Percentiles rank a stretch among this genome's conserved stretches.
These are phyloP conservation scores for Edolisoma coerulescens DNA, from an alignment of 2,113 vertebrate species.

Conservation along the genomic window DNA sequence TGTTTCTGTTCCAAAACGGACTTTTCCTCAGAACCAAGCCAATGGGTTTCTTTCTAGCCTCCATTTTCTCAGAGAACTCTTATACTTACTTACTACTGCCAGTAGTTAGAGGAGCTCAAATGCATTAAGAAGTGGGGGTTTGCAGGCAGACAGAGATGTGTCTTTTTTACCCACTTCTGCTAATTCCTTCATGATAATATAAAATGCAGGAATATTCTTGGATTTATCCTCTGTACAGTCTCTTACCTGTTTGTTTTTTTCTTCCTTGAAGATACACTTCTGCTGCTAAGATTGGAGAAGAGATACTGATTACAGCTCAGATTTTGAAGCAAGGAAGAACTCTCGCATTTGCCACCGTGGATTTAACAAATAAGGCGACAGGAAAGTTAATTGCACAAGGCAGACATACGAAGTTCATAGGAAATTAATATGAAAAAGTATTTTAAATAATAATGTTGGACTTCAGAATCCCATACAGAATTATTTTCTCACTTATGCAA, in stretches of 20 bases:
- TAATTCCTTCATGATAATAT: neutral
- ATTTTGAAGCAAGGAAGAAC: conserved; percentile 89
- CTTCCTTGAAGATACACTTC: conserved; percentile 85
- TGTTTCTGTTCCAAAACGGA: neutral
- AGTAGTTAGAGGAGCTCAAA: neutral
- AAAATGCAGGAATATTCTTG: neutral
- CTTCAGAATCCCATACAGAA: neutral
- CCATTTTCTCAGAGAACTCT: neutral
- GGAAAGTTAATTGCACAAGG: conserved; percentile 94
- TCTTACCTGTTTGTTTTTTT: conserved; percentile 23
- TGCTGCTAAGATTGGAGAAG: conserved; percentile 91
- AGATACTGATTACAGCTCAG: conserved; percentile 89
- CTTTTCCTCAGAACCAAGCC: neutral
- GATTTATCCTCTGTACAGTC: neutral
- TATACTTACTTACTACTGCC: neutral
- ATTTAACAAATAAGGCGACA: conserved; percentile 86
- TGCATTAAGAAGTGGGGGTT: neutral
- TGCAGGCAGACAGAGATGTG: neutral
- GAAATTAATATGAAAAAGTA: conserved; percentile 42
- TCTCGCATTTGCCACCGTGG: conserved; percentile 88
- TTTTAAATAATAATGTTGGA: neutral
- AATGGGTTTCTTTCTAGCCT: neutral
- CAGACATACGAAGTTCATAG: conserved; percentile 91
- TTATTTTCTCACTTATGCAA: neutral
- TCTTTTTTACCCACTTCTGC: neutral